Evolutionary conservation across 1,140 invertebrate species (phyloP), one percentile per base, ranked within the genome.

Genomic region (Drosophila ficusphila): DNA sequence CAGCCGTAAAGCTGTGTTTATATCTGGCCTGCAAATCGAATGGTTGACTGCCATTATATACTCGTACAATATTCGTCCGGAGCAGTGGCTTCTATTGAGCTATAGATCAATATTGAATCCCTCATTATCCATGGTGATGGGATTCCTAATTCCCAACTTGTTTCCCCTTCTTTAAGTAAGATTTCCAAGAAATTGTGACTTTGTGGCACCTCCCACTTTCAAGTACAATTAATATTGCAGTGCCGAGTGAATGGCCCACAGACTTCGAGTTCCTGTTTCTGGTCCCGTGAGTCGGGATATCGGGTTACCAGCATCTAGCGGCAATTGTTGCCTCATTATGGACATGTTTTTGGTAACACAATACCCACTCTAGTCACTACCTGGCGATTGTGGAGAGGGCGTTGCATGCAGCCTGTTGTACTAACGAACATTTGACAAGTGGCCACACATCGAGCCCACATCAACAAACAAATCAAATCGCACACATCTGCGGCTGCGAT

Each of bases 11-110:
- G 41, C 46, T 81, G 53, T 68, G 56, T 67, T 72, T 76, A 34
- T 60, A 70, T 74, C 64, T 48, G 57, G 53, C 62, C 83, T 65
- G 29, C 31, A 65, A 89, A 69, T 86, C 73, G 57, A 70, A 67
- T 65, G 76, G 58, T 57, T 76, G 49, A 72, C 47, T 60, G 38
- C 12, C 46, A 52, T 44, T 54, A 53, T 38, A 29, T 18, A 4
- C 36, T 7, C 14, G 42, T 36, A 47, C 58, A 53, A 36, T 27
- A 47, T 58, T 60, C 34, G 12, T 5, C 33, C 18, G 38, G 38
- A 73, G 57, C 67, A 76, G 58, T 76, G 76, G 44, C 54, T 65
- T n/a, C n/a, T n/a, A 74, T 53, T 39, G 18, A 21, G 18, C 27
- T 49, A 36, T 36, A 49, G 47, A 49, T n/a, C n/a, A n/a, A n/a